Evolutionary conservation across 2,888 invertebrate genomes (phyloP), one percentile per base, ranked within the genome.

Genomic region (Spisula subtruncata): DNA sequence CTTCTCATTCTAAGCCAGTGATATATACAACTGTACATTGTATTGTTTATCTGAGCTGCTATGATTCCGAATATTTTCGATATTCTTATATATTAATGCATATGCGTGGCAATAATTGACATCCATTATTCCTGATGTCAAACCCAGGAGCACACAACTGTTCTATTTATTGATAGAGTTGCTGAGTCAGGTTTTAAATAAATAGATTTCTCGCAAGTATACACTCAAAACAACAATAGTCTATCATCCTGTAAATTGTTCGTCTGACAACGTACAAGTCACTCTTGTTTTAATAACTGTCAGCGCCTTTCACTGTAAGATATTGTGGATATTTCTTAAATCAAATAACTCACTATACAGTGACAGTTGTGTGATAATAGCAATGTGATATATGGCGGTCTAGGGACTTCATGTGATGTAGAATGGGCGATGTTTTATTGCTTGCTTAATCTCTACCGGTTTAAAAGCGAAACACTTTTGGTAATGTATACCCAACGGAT

Each of bases 201-300:
- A 25, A 66, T 66, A 25, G 60, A 66, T 66, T 66, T 66, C 60
- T 66, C 25, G n/a, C 25, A 66, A 66, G 25, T 25, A 66, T 66
- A 66, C 60, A 18, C 46, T 48, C n/a, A 48, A 4, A 48, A 81
- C 51, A 25, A 48, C 25, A 81, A 51, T 41, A 81, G 54, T 32
- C 46, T 1, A 48, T 29, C 46, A 66, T 25, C 18, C 54, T 18
- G 35, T 83, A 56, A 83, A 60, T 83, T 16, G 54, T 60, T 16
- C 35, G 56, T 25, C 46, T 48, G 35, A 66, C 60, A 66, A 71
- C 41, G 29, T 25, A 71, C 54, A 75, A 56, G n/a, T 48, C 75
- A 46, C 66, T 82, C 82, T 83, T 35, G 71, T 82, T 87, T 81
- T 75, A 83, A 87, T 83, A 87, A 83, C 83, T 83, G 82, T 87